Base-by-base conservation (phyloP, 2,888 invertebrate species). In the Trypoxylon attenuatum region DNA sequence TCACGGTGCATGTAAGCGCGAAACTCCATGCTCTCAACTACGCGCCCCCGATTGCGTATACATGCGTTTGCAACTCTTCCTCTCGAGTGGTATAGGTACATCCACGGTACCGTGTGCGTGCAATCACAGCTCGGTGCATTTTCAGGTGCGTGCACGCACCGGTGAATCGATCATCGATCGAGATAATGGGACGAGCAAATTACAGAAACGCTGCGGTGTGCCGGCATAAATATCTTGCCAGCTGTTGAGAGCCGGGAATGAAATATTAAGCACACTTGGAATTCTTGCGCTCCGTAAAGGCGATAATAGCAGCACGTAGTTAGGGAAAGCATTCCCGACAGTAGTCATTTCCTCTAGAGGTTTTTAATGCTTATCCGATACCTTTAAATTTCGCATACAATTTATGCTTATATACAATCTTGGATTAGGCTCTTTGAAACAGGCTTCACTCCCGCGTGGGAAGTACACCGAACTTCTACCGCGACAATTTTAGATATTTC, bases 1-100 rank as follows among this genome's bases (percentile, higher is more conserved):
- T 27, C 43, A 22, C 59, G 53, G 52, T 73, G 65, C 61, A 73
- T 68, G 60, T 63, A 69, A 61, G 73, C 78, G 69, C 43, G 63
- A 71, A 60, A 64, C 71, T 43, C 63, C 33, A 27, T 64, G 64
- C 54, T 42, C 61, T 47, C 59, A 51, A n/a, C n/a, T n/a, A n/a
- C n/a, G n/a, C n/a, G n/a, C n/a, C n/a, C n/a, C n/a, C n/a, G n/a
- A n/a, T n/a, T n/a, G n/a, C n/a, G n/a, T n/a, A n/a, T n/a, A n/a
- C n/a, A n/a, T n/a, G n/a, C n/a, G n/a, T n/a, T n/a, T n/a, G n/a
- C n/a, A n/a, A n/a, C n/a, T n/a, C n/a, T n/a, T 33, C 33, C 33
- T 33, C 33, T 13, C 33, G 33, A n/a, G n/a, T n/a, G n/a, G n/a
- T n/a, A n/a, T n/a, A n/a, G n/a, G n/a, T n/a, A n/a, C 33, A 33